Conservation (phyloP, 2,797 vertebrate species). For the Okamejei kenojei region DNA sequence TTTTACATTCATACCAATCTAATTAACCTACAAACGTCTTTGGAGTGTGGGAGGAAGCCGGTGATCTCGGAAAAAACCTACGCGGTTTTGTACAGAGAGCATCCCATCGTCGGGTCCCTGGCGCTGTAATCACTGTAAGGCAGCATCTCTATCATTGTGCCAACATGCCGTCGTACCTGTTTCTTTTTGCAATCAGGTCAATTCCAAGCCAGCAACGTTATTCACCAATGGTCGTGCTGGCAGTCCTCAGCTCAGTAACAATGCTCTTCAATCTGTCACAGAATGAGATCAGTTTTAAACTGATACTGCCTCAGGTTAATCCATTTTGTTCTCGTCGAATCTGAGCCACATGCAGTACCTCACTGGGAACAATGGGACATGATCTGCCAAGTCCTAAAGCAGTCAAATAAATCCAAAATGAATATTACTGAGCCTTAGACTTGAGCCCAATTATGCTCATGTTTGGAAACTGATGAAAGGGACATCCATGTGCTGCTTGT, state of each 20-base stretch:
- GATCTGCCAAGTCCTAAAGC: slow-evolving; percentile 5
- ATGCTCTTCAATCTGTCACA: background rate
- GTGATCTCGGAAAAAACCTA: too few relatives aligned
- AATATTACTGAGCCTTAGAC: background rate
- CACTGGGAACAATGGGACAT: background rate
- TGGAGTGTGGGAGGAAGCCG: too few relatives aligned
- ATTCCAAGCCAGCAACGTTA: background rate
- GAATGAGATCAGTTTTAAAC: slow-evolving; percentile 16
- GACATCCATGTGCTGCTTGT: background rate
- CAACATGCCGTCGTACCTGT: too few relatives aligned
- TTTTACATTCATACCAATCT: too few relatives aligned
- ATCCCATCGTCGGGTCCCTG: too few relatives aligned
- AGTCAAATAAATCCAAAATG: background rate
- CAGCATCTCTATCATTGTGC: too few relatives aligned
- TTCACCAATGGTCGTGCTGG: too few relatives aligned
- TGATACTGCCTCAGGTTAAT: slow-evolving; percentile 17
- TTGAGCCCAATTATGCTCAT: background rate
- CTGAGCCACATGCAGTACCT: background rate
- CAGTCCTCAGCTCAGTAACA: background rate
- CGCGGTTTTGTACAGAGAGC: too few relatives aligned
- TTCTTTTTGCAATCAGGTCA: too few relatives aligned
- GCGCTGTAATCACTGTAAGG: too few relatives aligned
- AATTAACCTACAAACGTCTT: too few relatives aligned
- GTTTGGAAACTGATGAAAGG: background rate
- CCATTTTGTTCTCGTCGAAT: background rate